Conservation (phyloP, 30 jellyfish, hydroid and myxozoan genomes). For the Hydractinia symbiolongicarpus region DNA sequence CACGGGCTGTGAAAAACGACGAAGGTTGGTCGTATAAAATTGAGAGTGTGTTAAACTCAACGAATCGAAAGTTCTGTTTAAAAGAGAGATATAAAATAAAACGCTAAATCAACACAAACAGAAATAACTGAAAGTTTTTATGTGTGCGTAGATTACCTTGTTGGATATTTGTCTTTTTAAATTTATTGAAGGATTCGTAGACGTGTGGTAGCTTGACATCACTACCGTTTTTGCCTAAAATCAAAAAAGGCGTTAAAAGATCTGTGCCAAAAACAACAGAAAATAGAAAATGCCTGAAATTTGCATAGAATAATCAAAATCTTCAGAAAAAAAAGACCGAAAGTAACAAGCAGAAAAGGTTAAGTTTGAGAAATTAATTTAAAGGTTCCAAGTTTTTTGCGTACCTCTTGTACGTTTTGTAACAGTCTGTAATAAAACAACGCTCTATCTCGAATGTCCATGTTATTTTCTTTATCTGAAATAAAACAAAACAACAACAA, state of each 20-base stretch:
- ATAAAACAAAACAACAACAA: neutral
- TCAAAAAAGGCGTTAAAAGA: neutral
- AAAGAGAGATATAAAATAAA: neutral
- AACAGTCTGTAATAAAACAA: slow-evolving; percentile 52
- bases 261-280: neutral
- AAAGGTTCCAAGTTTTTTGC: neutral
- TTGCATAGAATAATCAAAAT: neutral
- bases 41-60: slow-evolving; percentile 24
- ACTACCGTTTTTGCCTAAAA: slow-evolving; percentile 14
- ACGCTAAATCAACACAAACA: neutral
- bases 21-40: slow-evolving; percentile 22
- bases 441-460: slow-evolving; percentile 77
- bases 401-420: slow-evolving; percentile 44
- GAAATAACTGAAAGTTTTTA: neutral
- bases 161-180: too few relatives aligned
- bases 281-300: neutral
- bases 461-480: slow-evolving; percentile 44
- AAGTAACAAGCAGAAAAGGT: too few relatives aligned
- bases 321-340: too few relatives aligned
- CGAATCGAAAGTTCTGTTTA: slow-evolving; percentile 24
- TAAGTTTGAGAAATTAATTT: too few relatives aligned
- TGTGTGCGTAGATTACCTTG: too few relatives aligned
- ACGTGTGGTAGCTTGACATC: neutral
- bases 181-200: too few relatives aligned
- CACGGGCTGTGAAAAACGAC: neutral